These are phyloP conservation scores for Psylliodes chrysocephalus DNA, from an alignment of 2,888 invertebrate genomes.

Conservation along the genomic window DNA sequence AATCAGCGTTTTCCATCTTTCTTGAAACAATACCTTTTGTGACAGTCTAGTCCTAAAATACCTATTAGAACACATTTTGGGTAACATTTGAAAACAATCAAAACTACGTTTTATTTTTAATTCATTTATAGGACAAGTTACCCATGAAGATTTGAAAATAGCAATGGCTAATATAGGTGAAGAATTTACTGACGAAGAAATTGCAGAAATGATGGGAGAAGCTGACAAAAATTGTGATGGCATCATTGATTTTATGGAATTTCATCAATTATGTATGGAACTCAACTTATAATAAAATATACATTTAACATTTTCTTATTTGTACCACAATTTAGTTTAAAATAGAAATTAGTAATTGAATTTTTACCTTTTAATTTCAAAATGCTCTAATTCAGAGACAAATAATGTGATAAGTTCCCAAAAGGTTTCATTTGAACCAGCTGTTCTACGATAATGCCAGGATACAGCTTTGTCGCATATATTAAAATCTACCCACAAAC, in stretches of 20 bases:
- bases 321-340: not conserved
- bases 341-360: not conserved
- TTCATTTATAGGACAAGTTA: not conserved
- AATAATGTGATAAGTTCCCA: constrained; percentile 33
- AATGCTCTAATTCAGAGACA: constrained; percentile 26
- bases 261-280: constrained; percentile 4
- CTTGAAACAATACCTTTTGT: too few species aligned
- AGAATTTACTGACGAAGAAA: not conserved
- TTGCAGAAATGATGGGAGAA: constrained; percentile 23
- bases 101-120: too few species aligned
- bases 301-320: not conserved
- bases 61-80: too few species aligned
- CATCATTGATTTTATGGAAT: constrained; percentile 11
- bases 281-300: constrained; percentile 4
- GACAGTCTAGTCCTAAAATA: too few species aligned
- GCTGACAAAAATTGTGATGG: constrained; percentile 12
- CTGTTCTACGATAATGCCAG: constrained; percentile 29
- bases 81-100: constrained; percentile 14
- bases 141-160: constrained; percentile 2
- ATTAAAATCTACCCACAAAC: constrained; percentile 40
- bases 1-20: too few species aligned
- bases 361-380: not conserved
- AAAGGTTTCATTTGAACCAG: not conserved
- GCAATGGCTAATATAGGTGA: constrained; percentile 14
- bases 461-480: constrained; percentile 28